Percentiles rank a stretch among this genome's conserved stretches.
Conservation (phyloP, 2,113 vertebrate species). For the Laterallus jamaicensis region DNA sequence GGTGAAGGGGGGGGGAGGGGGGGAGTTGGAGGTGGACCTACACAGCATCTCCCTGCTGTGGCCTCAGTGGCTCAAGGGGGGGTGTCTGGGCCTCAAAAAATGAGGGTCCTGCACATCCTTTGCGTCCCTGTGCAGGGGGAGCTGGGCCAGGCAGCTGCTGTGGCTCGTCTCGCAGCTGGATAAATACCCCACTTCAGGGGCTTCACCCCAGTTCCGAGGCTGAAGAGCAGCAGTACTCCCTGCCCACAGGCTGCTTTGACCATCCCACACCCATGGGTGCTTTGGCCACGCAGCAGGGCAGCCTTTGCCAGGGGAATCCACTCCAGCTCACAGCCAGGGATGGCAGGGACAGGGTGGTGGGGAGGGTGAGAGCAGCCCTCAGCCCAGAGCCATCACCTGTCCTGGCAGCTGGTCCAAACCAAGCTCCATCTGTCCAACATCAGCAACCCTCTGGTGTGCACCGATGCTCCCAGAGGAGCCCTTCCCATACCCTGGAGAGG, state of each 20-base stretch:
- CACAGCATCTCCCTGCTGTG: background rate
- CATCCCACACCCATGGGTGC: accelerated
- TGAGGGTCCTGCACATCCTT: background rate
- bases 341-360: background rate
- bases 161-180: background rate
- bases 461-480: background rate
- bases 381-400: background rate
- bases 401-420: background rate
- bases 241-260: background rate
- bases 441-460: accelerated
- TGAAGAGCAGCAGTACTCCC: background rate
- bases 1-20: too few relatives aligned
- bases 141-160: background rate
- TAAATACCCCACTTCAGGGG: background rate
- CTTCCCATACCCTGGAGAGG: background rate
- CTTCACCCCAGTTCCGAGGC: accelerated
- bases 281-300: background rate
- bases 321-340: background rate
- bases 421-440: accelerated
- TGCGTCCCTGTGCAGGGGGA: background rate
- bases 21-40: too few relatives aligned
- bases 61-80: background rate
- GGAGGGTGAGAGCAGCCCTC: background rate
- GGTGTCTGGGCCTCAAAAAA: background rate
- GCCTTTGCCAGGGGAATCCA: accelerated